A percentile compares a stretch with the other conserved stretches of the same genome.
These are phyloP conservation scores for Casuarius casuarius DNA, from an alignment of 2,113 vertebrate species.

Conservation along the genomic window DNA sequence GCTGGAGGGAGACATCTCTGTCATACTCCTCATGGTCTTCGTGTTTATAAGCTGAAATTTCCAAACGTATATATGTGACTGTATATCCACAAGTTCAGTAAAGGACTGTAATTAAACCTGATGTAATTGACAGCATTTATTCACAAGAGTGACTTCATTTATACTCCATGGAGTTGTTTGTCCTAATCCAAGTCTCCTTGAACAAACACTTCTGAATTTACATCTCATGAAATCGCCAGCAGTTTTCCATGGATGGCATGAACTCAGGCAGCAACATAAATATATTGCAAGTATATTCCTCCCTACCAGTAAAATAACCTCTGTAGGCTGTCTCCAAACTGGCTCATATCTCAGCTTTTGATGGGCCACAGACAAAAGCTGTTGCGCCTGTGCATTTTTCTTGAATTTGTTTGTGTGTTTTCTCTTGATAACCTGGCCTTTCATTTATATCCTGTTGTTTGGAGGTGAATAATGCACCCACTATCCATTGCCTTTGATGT, in stretches of 20 bases:
- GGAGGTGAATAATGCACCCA: not conserved
- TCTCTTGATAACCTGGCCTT: not conserved
- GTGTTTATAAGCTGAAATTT: not conserved
- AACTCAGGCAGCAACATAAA: not conserved
- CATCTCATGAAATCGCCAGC: not conserved
- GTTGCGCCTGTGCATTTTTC: not conserved
- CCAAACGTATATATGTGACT: not conserved
- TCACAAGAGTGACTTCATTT: not conserved
- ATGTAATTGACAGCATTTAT: not conserved
- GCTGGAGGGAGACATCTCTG: not conserved
- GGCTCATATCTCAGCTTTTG: not conserved
- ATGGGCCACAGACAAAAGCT: not conserved
- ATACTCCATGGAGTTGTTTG: not conserved
- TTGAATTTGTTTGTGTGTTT: not conserved
- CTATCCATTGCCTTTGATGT: not conserved
- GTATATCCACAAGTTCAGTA: not conserved
- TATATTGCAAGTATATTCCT: not conserved
- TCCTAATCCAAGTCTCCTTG: constrained; percentile 23
- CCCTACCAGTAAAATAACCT: not conserved
- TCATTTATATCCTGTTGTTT: not conserved
- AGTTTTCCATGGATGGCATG: not conserved
- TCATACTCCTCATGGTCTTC: not conserved
- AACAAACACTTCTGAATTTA: not conserved
- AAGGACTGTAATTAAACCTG: constrained; percentile 3
- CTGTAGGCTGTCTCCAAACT: not conserved